Evolutionary conservation across 2,888 invertebrate genomes (phyloP), one percentile per base, ranked within the genome.

Genomic region (Ecliptopera silaceata): DNA sequence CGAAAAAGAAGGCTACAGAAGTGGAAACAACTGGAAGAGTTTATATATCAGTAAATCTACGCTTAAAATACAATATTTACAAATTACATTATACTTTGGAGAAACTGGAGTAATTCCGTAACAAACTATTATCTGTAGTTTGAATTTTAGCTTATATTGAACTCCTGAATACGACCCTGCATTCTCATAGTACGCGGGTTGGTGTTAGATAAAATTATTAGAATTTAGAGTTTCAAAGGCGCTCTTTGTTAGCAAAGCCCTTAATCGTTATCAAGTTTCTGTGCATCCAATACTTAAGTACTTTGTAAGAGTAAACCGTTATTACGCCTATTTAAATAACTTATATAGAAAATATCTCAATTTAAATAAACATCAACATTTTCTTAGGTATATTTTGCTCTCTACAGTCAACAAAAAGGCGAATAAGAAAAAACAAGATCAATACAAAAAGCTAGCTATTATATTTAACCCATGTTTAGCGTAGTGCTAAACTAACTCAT

Each of bases 141-240:
- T 26, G 26, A 2, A 26, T 26, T 26, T 26, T 8, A 8, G 6
- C 10, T 4, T 26, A 8, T 8, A 26, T 26, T 26, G 26, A 26
- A 8, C 8, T 26, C 26, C 36, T 36, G 6, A n/a, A n/a, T 38
- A 18, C 46, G 17, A 17, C 34, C 36, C 46, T 51, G 51, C 8
- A 10, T n/a, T 70, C 71, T 69, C 70, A 68, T 70, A 69, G 69
- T 70, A 65, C 64, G 59, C 62, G 63, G 64, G 57, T 56, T 52
- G 61, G 64, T 58, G 61, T 63, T 59, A 63, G 60, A 65, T 70
- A 64, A 69, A 68, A 69, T 67, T 64, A 67, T 66, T 55, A 51
- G 52, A 59, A 68, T 68, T 66, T 64, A 69, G 68, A 65, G 65
- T 65, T 62, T 51, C 44, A 49, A 64, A 52, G 54, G 51, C 57